Conservation (phyloP, 2,888 invertebrate species). For the Minunthozetes semirufus region DNA sequence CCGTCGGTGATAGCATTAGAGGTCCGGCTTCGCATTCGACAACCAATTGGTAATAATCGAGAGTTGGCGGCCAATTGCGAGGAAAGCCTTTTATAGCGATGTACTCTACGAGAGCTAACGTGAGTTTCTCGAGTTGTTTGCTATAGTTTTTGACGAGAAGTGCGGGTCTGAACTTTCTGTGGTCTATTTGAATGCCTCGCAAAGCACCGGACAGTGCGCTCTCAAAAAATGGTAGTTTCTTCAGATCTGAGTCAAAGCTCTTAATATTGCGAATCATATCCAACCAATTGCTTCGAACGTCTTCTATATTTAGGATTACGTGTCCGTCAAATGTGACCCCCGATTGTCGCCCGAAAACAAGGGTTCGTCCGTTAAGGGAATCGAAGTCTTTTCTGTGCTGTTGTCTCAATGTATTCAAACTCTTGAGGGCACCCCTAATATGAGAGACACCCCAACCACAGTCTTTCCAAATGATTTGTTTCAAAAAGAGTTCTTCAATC, state of each 20-base stretch:
- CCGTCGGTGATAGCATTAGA: conserved; percentile 83
- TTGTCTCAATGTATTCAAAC: conserved; percentile 65
- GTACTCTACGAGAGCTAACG: conserved; percentile 74
- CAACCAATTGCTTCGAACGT: conserved; percentile 87
- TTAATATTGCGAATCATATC: conserved; percentile 59
- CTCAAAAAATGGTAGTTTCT: conserved; percentile 25
- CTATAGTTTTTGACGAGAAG: conserved; percentile 80
- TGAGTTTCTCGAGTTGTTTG: conserved; percentile 69
- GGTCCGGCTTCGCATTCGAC: conserved; percentile 89
- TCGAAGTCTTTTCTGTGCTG: conserved; percentile 66
- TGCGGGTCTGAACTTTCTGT: conserved; percentile 80
- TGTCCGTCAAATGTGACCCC: conserved; percentile 85
- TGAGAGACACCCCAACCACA: conserved; percentile 57
- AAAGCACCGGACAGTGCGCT: conserved; percentile 48
- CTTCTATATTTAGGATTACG: conserved; percentile 81
- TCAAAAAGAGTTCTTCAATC: conserved; percentile 55
- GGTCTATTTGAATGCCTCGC: conserved; percentile 67
- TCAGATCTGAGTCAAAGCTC: conserved; percentile 7
- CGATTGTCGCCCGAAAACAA: conserved; percentile 81
- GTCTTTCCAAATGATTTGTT: conserved; percentile 54
- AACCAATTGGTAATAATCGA: conserved; percentile 71
- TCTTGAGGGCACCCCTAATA: conserved; percentile 79
- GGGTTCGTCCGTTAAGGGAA: conserved; percentile 56
- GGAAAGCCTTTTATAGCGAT: conserved; percentile 62
- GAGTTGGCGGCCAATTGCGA: conserved; percentile 62